Evolutionary conservation across 2,797 vertebrate species (phyloP), one percentile per base, ranked within the genome.

Genomic region (Pseudomugil tenellus): DNA sequence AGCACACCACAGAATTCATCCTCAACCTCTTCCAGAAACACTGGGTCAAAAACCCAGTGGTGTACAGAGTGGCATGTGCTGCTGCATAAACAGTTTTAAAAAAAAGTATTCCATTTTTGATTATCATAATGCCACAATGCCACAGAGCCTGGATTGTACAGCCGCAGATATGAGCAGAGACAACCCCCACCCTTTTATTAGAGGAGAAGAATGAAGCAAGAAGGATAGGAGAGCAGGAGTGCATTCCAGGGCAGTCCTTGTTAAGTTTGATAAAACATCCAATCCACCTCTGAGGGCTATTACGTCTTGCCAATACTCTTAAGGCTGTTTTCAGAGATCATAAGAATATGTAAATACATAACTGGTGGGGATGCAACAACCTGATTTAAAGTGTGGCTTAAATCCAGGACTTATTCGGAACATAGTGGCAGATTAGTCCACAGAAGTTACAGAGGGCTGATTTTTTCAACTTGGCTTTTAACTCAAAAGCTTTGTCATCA

Each of bases 211-310:
- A 75, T 56, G 83, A 71, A 49, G 60, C 58, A 55, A 70, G 63
- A 67, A 52, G 67, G 49, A 76, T 28, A 62, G 58, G 26, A 74
- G 76, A 76, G 71, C 63, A 81, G 71, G 76, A 70, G 60, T 63
- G 81, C 63, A 81, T 89, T 90, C 75, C 85, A 87, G 85, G 84
- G 84, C 79, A 87, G 81, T 88, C 85, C 72, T 74, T 58, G 74
- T 90, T 91, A 92, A 78, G 76, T 81, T 84, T 89, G 87, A 92
- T 92, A 87, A 91, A 92, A 84, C 85, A 79, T 55, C 67, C 65
- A 70, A 48, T 77, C 75, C 70, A 80, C 77, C 88, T 85, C 83
- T 78, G 64, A 81, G 85, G 89, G 80, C 77, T 77, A 65, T 87
- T 80, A 72, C 81, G 83, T 84, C 76, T 74, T 84, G 90, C 84